Conservation (phyloP, 2,113 vertebrate genomes). For the Percopsis transmontana region DNA sequence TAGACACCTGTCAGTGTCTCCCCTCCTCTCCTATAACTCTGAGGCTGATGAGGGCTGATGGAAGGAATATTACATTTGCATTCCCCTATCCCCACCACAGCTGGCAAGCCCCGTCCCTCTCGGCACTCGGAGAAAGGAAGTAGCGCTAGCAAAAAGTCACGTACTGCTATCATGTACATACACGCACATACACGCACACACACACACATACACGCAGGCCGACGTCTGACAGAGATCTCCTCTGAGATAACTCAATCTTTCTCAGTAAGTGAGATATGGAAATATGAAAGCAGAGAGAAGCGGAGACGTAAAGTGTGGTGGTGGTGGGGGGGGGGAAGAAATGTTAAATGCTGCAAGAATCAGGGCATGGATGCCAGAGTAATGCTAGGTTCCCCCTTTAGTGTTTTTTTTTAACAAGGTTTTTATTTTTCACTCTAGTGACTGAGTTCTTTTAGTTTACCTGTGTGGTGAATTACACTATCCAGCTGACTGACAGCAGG, state of each 20-base stretch:
- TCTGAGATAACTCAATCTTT: too few species aligned
- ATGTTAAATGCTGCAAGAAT: neutral
- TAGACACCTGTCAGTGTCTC: conserved; percentile 43
- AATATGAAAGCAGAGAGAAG: neutral
- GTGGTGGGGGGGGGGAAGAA: neutral
- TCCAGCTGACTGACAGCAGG: too few species aligned
- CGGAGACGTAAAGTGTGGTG: neutral
- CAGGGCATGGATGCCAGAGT: too few species aligned
- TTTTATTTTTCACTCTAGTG: too few species aligned
- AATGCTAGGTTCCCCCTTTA: too few species aligned
- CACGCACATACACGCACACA: neutral
- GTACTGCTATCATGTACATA: neutral
- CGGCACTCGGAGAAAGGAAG: conserved; percentile 21
- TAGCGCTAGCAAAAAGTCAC: conserved; percentile 28
- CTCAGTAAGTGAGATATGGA: too few species aligned
- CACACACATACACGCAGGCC: conserved; percentile 8
- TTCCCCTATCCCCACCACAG: conserved; percentile 40
- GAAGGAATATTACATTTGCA: conserved; percentile 58
- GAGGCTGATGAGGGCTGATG: conserved; percentile 43
- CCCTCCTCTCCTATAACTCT: conserved; percentile 18
- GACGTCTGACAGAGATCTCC: neutral
- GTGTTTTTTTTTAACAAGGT: too few species aligned
- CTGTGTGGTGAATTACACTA: too few species aligned
- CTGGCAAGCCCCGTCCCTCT: conserved; percentile 33
- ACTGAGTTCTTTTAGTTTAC: too few species aligned